phyloP scores from a whole-genome alignment of 2,888 invertebrate genomes.

The Coelinius sp. region DNA sequence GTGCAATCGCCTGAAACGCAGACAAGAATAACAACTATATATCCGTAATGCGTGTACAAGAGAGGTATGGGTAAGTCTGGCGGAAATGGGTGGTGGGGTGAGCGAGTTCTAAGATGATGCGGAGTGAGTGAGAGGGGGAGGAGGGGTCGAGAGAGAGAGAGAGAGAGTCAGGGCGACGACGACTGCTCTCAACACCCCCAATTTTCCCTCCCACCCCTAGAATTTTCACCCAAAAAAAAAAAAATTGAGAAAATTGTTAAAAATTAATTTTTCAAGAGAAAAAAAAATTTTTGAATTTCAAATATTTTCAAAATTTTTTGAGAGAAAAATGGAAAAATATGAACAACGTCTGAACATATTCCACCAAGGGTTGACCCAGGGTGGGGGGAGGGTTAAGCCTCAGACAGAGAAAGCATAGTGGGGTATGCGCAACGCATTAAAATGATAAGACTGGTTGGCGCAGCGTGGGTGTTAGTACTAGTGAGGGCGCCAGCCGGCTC shows the following conservation, averaged over 20 bases:
- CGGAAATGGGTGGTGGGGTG: constrained; percentile 28
- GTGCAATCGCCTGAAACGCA: constrained; percentile 13
- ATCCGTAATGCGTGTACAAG: constrained; percentile 4
- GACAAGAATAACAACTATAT: constrained; percentile 18
- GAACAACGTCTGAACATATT: background rate
- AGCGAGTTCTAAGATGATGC: background rate
- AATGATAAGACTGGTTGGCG: constrained; percentile 58
- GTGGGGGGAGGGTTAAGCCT: background rate
- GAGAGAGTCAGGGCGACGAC: background rate
- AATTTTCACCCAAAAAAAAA: background rate
- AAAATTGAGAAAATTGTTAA: background rate
- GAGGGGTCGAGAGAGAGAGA: constrained; percentile 15
- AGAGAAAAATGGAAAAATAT: background rate
- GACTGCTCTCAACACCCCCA: background rate
- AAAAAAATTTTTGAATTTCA: too few species aligned
- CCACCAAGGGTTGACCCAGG: background rate
- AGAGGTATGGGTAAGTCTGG: constrained; percentile 32
- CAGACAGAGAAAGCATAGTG: constrained; percentile 32
- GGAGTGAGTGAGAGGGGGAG: background rate
- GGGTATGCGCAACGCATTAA: constrained; percentile 60
- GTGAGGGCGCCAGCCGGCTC: constrained; percentile 70
- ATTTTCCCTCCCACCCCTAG: background rate
- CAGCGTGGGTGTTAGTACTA: constrained; percentile 70
- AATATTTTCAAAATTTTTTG: too few species aligned
- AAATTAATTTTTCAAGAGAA: too few species aligned